Evolutionary conservation across 2,113 vertebrate genomes (phyloP).

Genomic region (Plectropomus leopardus): DNA sequence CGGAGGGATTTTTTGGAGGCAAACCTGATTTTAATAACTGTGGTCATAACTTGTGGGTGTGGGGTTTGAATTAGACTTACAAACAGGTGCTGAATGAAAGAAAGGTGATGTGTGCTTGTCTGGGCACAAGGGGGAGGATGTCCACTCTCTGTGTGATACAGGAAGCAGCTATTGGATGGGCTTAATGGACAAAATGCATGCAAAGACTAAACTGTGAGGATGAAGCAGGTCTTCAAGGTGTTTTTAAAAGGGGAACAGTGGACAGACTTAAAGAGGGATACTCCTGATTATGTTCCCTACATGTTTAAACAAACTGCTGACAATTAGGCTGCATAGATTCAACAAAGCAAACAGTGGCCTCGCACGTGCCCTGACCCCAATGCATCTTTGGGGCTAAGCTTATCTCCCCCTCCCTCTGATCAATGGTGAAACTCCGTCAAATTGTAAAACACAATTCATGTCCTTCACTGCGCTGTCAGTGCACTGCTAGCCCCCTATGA

Average conservation of each 20-base stretch:
- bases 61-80: slow-evolving; percentile 39
- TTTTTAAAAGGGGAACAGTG: slow-evolving; percentile 50
- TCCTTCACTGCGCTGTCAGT: slow-evolving; percentile 24
- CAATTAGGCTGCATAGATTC: slow-evolving; percentile 70
- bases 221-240: slow-evolving; percentile 79
- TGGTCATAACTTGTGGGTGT: slow-evolving; percentile 35
- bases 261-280: slow-evolving; percentile 42
- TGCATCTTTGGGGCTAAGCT: slow-evolving; percentile 67
- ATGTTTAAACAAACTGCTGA: slow-evolving; percentile 71
- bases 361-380: slow-evolving; percentile 73
- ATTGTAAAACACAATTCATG: slow-evolving; percentile 68
- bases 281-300: slow-evolving; percentile 37
- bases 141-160: slow-evolving; percentile 38
- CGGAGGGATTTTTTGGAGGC: slow-evolving; percentile 38
- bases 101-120: slow-evolving; percentile 34
- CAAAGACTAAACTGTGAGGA: slow-evolving; percentile 49
- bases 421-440: slow-evolving; percentile 66
- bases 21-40: slow-evolving; percentile 63
- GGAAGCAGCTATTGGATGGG: slow-evolving; percentile 30
- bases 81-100: slow-evolving; percentile 35
- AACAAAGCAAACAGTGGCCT: slow-evolving; percentile 65
- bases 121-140: slow-evolving; percentile 22
- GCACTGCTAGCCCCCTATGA: slow-evolving; percentile 24
- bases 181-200: slow-evolving; percentile 54
- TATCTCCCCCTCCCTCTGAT: slow-evolving; percentile 51